phyloP scores from a whole-genome alignment of 2,888 invertebrate genomes.

The Helicoverpa assulta region DNA sequence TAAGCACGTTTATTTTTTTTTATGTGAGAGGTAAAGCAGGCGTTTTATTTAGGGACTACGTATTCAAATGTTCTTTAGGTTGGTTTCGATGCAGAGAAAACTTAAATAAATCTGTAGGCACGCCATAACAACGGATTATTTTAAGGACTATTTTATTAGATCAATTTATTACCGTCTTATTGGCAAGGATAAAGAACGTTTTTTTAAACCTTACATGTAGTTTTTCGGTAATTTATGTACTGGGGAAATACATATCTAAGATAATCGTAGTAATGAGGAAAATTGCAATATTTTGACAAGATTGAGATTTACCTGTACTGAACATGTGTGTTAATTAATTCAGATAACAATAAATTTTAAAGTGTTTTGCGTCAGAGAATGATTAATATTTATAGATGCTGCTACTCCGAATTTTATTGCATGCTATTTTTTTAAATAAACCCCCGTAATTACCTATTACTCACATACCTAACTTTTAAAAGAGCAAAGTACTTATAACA shows the following conservation, averaged over 20 bases:
- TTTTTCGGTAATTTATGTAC: neutral
- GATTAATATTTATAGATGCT: neutral
- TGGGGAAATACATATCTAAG: neutral
- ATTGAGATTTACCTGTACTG: conserved; percentile 22
- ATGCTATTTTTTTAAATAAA: neutral
- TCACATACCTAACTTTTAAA: neutral
- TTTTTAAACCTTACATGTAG: neutral
- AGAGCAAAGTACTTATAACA: neutral
- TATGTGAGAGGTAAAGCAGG: too few relatives aligned
- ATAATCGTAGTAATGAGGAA: neutral
- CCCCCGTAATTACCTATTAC: too few relatives aligned
- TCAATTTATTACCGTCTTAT: too few relatives aligned
- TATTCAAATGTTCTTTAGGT: too few relatives aligned
- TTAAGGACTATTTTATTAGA: too few relatives aligned
- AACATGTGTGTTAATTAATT: conserved; percentile 5
- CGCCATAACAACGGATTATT: too few relatives aligned
- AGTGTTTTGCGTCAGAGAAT: neutral
- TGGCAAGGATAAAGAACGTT: too few relatives aligned
- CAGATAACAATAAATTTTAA: neutral
- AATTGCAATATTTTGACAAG: neutral
- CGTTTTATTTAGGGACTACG: too few relatives aligned
- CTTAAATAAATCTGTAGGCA: too few relatives aligned
- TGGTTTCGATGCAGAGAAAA: too few relatives aligned
- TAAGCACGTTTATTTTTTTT: too few relatives aligned
- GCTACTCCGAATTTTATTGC: neutral